Percentiles rank a stretch among this genome's conserved stretches.
These are phyloP conservation scores for Enteromius radiatus DNA, from an alignment of 2,797 vertebrate species.

Conservation along the genomic window DNA sequence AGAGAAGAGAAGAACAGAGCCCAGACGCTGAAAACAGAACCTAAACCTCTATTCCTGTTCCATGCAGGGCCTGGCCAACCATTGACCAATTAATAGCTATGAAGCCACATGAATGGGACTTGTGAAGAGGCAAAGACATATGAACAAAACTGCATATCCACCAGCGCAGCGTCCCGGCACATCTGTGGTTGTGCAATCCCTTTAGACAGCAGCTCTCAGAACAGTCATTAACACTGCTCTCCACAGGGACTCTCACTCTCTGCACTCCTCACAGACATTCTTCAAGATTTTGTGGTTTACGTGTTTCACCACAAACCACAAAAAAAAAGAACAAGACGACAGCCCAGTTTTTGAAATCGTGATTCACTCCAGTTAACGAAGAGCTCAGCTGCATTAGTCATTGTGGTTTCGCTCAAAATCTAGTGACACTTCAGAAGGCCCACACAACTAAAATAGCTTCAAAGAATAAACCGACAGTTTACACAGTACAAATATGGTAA, in stretches of 20 bases:
- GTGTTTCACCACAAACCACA: not conserved
- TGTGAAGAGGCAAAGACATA: slow-evolving; percentile 5
- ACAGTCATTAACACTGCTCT: slow-evolving; percentile 70
- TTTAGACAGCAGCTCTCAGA: slow-evolving; percentile 43
- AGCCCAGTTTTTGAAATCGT: slow-evolving; percentile 33
- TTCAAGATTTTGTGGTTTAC: slow-evolving; percentile 20
- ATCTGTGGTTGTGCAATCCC: slow-evolving; percentile 53
- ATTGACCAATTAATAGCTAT: slow-evolving; percentile 29
- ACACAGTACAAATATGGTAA: not conserved
- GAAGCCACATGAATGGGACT: slow-evolving; percentile 7
- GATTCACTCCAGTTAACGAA: slow-evolving; percentile 51
- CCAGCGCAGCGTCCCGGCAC: not conserved
- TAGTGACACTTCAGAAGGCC: slow-evolving; percentile 23
- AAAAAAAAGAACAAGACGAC: not conserved
- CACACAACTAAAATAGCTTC: slow-evolving; percentile 18
- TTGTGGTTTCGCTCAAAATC: slow-evolving; percentile 31
- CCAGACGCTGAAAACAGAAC: slow-evolving; percentile 20
- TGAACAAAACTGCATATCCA: not conserved
- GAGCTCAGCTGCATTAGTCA: slow-evolving; percentile 56
- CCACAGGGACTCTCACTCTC: slow-evolving; percentile 32
- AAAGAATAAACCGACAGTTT: not conserved
- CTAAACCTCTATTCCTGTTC: slow-evolving; percentile 19
- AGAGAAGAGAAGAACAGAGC: slow-evolving; percentile 38
- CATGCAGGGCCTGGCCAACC: slow-evolving; percentile 17
- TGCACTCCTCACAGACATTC: slow-evolving; percentile 38